Percentiles rank a stretch among this genome's conserved stretches.
Conservation (phyloP, 2,888 invertebrate genomes). For the Nesidiocoris tenuis region DNA sequence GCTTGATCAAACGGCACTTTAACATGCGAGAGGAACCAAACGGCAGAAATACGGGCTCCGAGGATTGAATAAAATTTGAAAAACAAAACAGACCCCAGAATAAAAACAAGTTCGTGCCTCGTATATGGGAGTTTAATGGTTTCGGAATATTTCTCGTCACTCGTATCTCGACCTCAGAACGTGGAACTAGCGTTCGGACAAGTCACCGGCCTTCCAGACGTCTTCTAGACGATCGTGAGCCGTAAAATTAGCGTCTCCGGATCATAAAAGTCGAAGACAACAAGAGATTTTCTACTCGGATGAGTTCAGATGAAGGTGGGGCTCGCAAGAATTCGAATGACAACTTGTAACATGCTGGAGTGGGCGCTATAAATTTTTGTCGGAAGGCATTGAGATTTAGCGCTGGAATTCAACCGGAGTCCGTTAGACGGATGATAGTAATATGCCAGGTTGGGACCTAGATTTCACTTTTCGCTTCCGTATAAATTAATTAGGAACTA, state of each 20-base stretch:
- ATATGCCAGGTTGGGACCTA: too few relatives aligned
- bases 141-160: background rate
- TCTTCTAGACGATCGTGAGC: conserved; percentile 15
- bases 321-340: background rate
- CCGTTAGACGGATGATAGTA: too few relatives aligned
- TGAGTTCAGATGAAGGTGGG: background rate
- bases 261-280: conserved; percentile 17
- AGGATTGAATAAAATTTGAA: conserved; percentile 21
- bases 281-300: background rate
- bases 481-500: too few relatives aligned
- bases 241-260: conserved; percentile 22
- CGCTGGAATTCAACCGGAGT: too few relatives aligned
- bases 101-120: background rate
- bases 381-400: too few relatives aligned
- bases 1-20: background rate
- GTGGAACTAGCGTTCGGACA: background rate
- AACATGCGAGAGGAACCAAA: background rate
- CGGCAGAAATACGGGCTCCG: too few relatives aligned
- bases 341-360: background rate
- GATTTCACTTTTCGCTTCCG: too few relatives aligned
- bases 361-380: background rate
- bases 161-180: background rate
- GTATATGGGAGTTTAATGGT: background rate
- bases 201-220: conserved; percentile 23
- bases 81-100: background rate